These are phyloP conservation scores for Achlya flavicornis DNA, from an alignment of 2,888 invertebrate species.

Conservation along the genomic window DNA sequence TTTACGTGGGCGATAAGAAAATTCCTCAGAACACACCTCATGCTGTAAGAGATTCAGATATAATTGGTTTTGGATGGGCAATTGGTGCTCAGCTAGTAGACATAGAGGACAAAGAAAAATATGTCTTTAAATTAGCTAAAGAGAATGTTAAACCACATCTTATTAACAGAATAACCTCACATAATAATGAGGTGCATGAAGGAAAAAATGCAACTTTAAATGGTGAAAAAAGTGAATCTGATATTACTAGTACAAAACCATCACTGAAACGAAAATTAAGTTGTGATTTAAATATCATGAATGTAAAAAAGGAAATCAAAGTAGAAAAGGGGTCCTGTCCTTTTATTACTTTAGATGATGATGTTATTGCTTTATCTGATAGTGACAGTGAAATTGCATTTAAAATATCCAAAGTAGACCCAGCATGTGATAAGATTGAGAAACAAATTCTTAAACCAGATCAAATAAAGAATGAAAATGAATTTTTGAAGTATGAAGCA, in stretches of 20 bases:
- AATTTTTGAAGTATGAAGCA: constrained; percentile 62
- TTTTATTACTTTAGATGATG: constrained; percentile 30
- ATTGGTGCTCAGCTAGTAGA: constrained; percentile 49
- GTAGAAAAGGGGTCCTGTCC: constrained; percentile 23
- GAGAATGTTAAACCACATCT: constrained; percentile 31
- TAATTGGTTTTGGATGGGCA: constrained; percentile 83
- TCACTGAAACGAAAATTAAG: constrained; percentile 58
- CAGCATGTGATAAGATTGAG: constrained; percentile 29
- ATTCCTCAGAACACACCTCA: constrained; percentile 63
- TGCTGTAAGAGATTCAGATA: constrained; percentile 67
- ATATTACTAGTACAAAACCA: constrained; percentile 40
- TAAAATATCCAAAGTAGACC: constrained; percentile 55
- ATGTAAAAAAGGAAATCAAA: constrained; percentile 39
- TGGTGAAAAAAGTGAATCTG: constrained; percentile 11
- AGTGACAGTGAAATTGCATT: constrained; percentile 53
- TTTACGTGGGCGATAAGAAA: constrained; percentile 76
- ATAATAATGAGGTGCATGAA: constrained; percentile 58
- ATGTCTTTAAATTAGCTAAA: constrained; percentile 63
- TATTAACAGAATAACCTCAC: constrained; percentile 43
- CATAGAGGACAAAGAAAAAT: constrained; percentile 65
- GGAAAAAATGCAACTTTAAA: constrained; percentile 48
- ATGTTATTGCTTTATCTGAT: constrained; percentile 56
- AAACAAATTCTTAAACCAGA: constrained; percentile 34
- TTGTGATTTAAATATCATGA: constrained; percentile 20
- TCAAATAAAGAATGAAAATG: constrained; percentile 58